Evolutionary conservation across 2,113 vertebrate species (phyloP), one percentile per base, ranked within the genome.

Genomic region (Oriolus oriolus): DNA sequence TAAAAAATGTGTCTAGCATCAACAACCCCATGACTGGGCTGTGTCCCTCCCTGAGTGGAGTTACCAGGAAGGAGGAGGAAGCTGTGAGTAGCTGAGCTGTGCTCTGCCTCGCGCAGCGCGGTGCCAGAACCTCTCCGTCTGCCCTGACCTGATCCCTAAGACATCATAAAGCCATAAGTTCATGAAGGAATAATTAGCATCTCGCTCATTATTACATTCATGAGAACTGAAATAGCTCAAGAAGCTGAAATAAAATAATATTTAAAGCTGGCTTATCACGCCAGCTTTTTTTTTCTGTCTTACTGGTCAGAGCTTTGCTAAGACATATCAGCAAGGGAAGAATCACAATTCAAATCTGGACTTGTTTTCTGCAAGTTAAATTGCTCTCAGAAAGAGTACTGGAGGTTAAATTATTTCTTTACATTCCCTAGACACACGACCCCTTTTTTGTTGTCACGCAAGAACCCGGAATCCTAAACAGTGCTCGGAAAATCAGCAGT

Each of bases 51-150:
- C 30, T 30, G 30, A 2, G 18, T 5, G 41, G 33, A 44, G 57
- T 5, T 26, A 22, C 2, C 65, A 42, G 61, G 9, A 30, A 9
- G 54, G 52, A 74, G 82, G 57, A 84, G 76, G 57, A 47, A 85
- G 33, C 56, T 17, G 4, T 8, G 24, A 56, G 59, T 11, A 49
- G 74, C 83, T 70, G 9, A 3, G 44, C 56, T 33, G 2, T 24
- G 50, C 59, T 87, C 50, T 4, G 22, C 12, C 71, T 41, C 3
- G 3, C n/a, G 27, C 50, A 15, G 47, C 0, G 0, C 7, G 0
- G 52, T 6, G 64, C n/a, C 45, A 66, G 17, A 69, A 47, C 63
- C 11, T 52, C 56, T 81, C 44, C 7, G 0, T 19, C 57, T 16
- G 63, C n/a, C 41, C 71, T 44, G 47, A 56, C 31, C 45, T 16